phyloP scores from a whole-genome alignment of 2,888 invertebrate species.

The Sisyra terminalis region DNA sequence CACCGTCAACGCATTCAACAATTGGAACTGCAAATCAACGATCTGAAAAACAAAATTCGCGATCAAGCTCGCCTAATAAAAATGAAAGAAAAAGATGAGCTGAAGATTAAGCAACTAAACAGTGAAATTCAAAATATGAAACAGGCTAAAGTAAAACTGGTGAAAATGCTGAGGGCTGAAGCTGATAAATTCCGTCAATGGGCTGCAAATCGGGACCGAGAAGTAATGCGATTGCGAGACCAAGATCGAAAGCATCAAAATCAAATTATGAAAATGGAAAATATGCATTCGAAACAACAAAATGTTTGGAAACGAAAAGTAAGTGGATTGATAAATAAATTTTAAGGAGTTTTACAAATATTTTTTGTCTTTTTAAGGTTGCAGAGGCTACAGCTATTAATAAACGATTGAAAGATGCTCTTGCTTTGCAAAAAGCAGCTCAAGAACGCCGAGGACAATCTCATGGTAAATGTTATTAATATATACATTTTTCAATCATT shows the following conservation, averaged over 20 bases:
- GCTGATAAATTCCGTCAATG: constrained; percentile 68
- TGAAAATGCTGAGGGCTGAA: constrained; percentile 71
- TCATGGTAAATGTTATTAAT: constrained; percentile 3
- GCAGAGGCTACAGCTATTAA: constrained; percentile 78
- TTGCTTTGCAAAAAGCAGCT: constrained; percentile 42
- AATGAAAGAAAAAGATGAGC: constrained; percentile 64
- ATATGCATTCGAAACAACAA: constrained; percentile 61
- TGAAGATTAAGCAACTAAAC: constrained; percentile 55
- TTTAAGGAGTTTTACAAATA: too few species aligned
- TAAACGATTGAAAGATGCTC: constrained; percentile 59
- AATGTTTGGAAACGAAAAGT: constrained; percentile 65
- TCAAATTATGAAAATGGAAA: constrained; percentile 65
- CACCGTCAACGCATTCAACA: constrained; percentile 60
- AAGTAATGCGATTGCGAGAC: constrained; percentile 57
- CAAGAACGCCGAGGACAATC: constrained; percentile 34
- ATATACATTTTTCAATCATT: too few species aligned
- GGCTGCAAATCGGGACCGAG: constrained; percentile 65
- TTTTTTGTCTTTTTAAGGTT: too few species aligned
- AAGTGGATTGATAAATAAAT: too few species aligned
- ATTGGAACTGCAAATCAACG: constrained; percentile 56
- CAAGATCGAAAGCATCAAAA: constrained; percentile 68
- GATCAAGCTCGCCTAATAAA: constrained; percentile 37
- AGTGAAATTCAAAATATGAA: constrained; percentile 65
- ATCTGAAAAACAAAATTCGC: constrained; percentile 45
- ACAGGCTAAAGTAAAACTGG: constrained; percentile 60